A percentile compares a stretch with the other conserved stretches of the same genome.
These are phyloP conservation scores for Aplodontia rufa DNA, from an alignment of 2,113 vertebrate genomes.

Conservation along the genomic window DNA sequence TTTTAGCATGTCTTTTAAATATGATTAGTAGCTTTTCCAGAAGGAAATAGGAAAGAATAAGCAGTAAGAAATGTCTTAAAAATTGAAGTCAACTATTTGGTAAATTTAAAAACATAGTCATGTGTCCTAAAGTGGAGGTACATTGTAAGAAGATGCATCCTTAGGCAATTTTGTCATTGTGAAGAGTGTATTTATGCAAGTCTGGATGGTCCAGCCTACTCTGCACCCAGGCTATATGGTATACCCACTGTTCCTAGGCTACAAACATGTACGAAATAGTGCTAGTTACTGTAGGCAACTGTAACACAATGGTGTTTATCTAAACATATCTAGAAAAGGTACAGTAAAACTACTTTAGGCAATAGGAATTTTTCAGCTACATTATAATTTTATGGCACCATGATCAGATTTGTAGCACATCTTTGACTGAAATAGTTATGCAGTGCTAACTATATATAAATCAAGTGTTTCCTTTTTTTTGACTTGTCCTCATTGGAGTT, in stretches of 20 bases:
- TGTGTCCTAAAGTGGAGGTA: neutral
- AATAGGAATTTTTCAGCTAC: neutral
- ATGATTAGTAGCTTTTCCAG: neutral
- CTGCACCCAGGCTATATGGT: too few relatives aligned
- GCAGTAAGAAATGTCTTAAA: slow-evolving; percentile 5
- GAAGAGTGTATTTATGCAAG: neutral
- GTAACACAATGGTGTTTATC: neutral
- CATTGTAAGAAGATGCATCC: neutral
- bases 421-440: neutral
- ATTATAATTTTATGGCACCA: neutral
- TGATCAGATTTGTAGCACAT: neutral
- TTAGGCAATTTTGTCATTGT: neutral
- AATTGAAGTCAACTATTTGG: neutral
- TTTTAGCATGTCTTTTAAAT: neutral
- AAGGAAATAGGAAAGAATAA: neutral
- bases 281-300: neutral
- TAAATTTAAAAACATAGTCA: neutral
- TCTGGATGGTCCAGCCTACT: neutral
- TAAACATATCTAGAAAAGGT: neutral
- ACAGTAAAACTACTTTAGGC: neutral
- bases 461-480: neutral
- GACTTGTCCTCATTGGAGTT: slow-evolving; percentile 5
- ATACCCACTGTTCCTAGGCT: neutral
- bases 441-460: neutral
- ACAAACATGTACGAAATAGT: neutral